phyloP scores from a whole-genome alignment of 2,113 vertebrate species.

The Genyomyrus donnyi region DNA sequence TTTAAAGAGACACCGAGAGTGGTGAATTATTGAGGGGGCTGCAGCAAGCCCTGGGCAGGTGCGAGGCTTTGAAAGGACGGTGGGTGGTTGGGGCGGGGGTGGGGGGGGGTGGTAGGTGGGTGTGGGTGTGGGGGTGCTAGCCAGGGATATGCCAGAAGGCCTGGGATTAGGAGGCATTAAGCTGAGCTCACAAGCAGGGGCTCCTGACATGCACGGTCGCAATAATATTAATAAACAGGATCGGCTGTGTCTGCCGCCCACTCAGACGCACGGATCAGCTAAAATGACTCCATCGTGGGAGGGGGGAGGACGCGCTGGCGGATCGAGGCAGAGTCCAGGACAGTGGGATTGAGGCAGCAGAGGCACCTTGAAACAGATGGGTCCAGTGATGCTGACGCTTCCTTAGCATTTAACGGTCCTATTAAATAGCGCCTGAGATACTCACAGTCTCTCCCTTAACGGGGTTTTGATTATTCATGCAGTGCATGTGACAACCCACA shows the following conservation, averaged over 20 bases:
- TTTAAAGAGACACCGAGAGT: conserved; percentile 2
- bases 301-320: not conserved
- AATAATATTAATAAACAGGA: conserved; percentile 18
- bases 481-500: not conserved
- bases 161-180: conserved; percentile 8
- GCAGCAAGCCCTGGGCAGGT: conserved; percentile 2
- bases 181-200: not conserved
- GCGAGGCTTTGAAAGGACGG: not conserved
- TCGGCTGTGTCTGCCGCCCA: not conserved
- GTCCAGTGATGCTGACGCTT: not conserved
- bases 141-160: not conserved
- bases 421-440: not conserved
- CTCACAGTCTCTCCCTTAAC: not conserved
- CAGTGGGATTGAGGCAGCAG: not conserved
- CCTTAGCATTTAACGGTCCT: not conserved
- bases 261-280: not conserved
- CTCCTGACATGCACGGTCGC: not conserved
- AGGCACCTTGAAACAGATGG: conserved; percentile 9
- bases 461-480: not conserved
- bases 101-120: not conserved
- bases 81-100: not conserved
- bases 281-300: not conserved
- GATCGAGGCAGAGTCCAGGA: not conserved
- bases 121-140: not conserved
- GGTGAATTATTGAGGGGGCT: conserved; percentile 20